Evolutionary conservation across 2,113 vertebrate species (phyloP), one percentile per base, ranked within the genome.

Genomic region (Atrichornis clamosus): DNA sequence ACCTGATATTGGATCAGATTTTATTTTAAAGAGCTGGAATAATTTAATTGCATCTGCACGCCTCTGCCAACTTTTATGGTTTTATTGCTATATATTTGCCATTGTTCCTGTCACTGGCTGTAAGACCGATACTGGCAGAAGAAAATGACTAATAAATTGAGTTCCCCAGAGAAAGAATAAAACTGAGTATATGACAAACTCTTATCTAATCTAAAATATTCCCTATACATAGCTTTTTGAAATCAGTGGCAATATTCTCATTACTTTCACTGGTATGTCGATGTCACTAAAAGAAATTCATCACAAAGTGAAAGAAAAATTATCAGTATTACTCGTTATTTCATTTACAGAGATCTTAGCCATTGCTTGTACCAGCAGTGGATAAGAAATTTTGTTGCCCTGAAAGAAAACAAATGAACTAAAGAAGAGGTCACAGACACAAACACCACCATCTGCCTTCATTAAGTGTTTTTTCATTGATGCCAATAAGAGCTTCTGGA

Each of bases 21-120:
- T 94, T 93, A 32, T 79, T 94, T 93, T 89, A 93, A 96, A 91
- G 35, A 86, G 24, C 19, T 81, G 26, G 62, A 94, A 90, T 95
- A 95, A 94, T 97, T 92, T 89, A 91, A 93, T 90, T 96, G 68
- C 74, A 58, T 79, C 53, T 93, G 26, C 49, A 90, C 3, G 3
- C 47, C 79, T 90, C 56, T 96, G 82, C 87, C 89, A 95, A 86
- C 92, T 96, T 79, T 69, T 82, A 60, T 62, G 26, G 68, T 24
- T 93, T 95, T 84, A 78, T 87, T 77, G 63, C 44, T 81, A 41
- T 77, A 59, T 88, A 86, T 94, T 90, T 87, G 53, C 74, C 53
- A 82, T 90, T 94, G 84, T 90, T 94, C 74, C 47, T 95, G 91
- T 85, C 75, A 69, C 62, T 80, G 37, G 16, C 79, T 93, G 62